phyloP scores from a whole-genome alignment of 1,140 invertebrate species.

The Samia ricini region DNA sequence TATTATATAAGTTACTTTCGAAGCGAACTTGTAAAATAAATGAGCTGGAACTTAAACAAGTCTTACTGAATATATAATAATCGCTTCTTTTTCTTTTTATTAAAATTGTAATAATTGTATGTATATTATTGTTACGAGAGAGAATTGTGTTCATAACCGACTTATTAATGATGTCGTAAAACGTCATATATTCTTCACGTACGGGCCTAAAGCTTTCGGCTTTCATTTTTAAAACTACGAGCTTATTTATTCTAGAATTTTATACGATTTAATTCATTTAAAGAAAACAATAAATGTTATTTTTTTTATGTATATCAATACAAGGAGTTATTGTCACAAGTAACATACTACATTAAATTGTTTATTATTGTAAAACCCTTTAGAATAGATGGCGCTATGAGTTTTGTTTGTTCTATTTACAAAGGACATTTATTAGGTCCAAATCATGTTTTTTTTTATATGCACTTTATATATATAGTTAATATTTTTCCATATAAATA shows the following conservation, averaged over 20 bases:
- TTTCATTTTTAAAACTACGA: slow-evolving; percentile 49
- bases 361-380: no score
- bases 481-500: no score
- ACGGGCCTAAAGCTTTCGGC: slow-evolving; percentile 40
- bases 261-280: slow-evolving; percentile 14
- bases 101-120: not conserved
- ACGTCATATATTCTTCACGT: slow-evolving; percentile 24
- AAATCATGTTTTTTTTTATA: no score
- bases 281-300: not conserved
- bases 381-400: no score
- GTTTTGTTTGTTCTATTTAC: no score
- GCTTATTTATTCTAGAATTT: slow-evolving; percentile 66
- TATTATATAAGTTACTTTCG: not conserved
- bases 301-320: not conserved
- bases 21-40: not conserved
- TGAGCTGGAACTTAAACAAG: not conserved
- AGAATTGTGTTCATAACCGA: not conserved
- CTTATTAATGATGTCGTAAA: not conserved
- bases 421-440: no score
- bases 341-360: not conserved
- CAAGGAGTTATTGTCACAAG: not conserved
- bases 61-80: not conserved
- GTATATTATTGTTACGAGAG: not conserved
- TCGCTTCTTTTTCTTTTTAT: not conserved
- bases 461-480: no score